Base-by-base conservation (phyloP, 2,888 invertebrate species). In the Drosophila koepferae region DNA sequence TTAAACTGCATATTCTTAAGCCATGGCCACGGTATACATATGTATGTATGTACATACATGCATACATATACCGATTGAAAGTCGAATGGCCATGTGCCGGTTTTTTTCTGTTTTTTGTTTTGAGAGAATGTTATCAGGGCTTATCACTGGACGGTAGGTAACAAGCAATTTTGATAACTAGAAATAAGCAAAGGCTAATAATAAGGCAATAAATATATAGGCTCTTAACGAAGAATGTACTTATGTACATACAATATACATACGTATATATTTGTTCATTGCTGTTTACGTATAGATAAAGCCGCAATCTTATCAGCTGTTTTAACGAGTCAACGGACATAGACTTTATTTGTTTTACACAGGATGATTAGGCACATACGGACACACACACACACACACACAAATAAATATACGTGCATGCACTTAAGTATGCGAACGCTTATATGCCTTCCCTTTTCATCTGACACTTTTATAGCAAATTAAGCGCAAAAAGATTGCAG, bases 221-320 rank as follows among this genome's bases (percentile, higher is more conserved):
- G 55, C 46, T 59, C 40, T 46, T 40, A 55, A 40, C 60, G 48
- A 46, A 9, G 23, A 46, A 51, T 40, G 63, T 43, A 59, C 14
- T 8, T 46, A 62, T 40, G 55, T 38, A 58, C 56, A 58, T 44
- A 63, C 20, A 55, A 43, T 40, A 28, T 41, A 23, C 23, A 4
- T 23, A 23, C 23, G 23, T 23, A 23, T 44, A 36, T 63, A 44
- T 41, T 63, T 70, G 36, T 58, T 41, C 36, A 41, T 60, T 72
- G 51, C 53, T 70, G 59, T 28, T 41, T 60, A 41, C 36, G 4
- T 40, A 61, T 58, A 64, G 71, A 81, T 84, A 75, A 77, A 71
- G 62, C 53, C 63, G 51, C 63, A 82, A 82, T 82, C 88, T 85
- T 85, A 85, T 85, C 84, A 69, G 65, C 63, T 75, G 75, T 67